phyloP scores from a whole-genome alignment of 2,113 vertebrate genomes.

The Lampris incognitus region DNA sequence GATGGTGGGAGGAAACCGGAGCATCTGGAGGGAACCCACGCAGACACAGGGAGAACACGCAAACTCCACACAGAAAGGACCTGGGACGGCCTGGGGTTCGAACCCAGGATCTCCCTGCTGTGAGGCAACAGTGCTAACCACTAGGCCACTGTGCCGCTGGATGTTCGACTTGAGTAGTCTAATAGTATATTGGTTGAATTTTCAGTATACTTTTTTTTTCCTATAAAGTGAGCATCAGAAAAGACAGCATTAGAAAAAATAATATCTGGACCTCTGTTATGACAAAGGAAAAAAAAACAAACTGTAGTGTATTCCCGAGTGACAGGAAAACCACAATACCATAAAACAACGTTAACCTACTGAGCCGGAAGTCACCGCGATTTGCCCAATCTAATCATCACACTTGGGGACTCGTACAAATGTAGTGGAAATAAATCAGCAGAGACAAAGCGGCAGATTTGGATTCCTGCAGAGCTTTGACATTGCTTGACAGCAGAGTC shows the following conservation, averaged over 20 bases:
- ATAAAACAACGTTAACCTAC: constrained; percentile 58
- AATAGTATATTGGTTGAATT: too few relatives aligned
- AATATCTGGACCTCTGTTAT: constrained; percentile 1
- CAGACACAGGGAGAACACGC: too few relatives aligned
- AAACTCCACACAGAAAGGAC: too few relatives aligned
- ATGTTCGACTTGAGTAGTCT: too few relatives aligned
- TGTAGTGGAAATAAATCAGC: constrained; percentile 73
- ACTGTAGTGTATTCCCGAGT: not conserved
- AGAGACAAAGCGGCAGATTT: constrained; percentile 52
- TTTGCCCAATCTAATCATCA: constrained; percentile 61
- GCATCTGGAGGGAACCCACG: too few relatives aligned
- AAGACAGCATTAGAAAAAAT: too few relatives aligned
- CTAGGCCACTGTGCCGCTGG: not conserved
- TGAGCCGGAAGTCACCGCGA: constrained; percentile 69
- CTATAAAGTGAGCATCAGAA: too few relatives aligned
- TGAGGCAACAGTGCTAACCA: too few relatives aligned
- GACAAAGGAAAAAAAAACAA: constrained; percentile 1
- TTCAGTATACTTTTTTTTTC: too few relatives aligned
- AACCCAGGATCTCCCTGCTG: too few relatives aligned
- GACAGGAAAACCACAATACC: constrained; percentile 44
- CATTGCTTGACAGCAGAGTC: constrained; percentile 59
- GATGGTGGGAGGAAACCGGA: too few relatives aligned
- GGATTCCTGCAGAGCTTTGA: constrained; percentile 62
- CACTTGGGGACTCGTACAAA: constrained; percentile 55
- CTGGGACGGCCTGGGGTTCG: too few relatives aligned